phyloP scores from a whole-genome alignment of 2,113 vertebrate genomes.

The Saiga tatarica region DNA sequence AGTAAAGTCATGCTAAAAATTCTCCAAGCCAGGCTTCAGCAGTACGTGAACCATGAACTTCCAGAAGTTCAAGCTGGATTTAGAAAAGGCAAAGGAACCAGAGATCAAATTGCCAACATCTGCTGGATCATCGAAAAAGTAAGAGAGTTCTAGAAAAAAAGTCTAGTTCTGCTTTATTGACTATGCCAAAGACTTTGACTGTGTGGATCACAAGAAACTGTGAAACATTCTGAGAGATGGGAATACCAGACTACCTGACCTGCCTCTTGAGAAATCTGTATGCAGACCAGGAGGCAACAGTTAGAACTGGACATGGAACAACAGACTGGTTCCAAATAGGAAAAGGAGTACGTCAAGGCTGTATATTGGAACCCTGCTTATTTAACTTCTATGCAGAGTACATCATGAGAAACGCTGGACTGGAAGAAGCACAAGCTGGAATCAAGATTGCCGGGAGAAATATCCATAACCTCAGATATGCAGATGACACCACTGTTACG shows the following conservation, averaged over 20 bases:
- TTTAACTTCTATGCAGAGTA: not conserved
- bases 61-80: not conserved
- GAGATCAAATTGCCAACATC: not conserved
- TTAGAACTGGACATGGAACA: not conserved
- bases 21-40: not conserved
- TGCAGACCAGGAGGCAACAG: not conserved
- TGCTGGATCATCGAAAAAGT: fast-evolving
- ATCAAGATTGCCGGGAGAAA: not conserved
- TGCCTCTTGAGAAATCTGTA: not conserved
- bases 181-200: not conserved
- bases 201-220: not conserved
- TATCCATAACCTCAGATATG: not conserved
- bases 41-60: not conserved
- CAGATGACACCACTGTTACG: not conserved
- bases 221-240: not conserved
- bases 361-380: not conserved
- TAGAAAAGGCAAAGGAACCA: not conserved
- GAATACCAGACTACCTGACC: not conserved
- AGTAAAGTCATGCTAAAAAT: no score
- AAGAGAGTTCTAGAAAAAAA: not conserved
- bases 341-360: fast-evolving
- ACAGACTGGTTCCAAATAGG: not conserved
- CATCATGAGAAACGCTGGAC: not conserved
- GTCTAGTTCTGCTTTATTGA: not conserved
- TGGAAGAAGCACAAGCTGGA: not conserved